Evolutionary conservation across 2,113 vertebrate genomes (phyloP).

Genomic region (Fulmarus glacialis): DNA sequence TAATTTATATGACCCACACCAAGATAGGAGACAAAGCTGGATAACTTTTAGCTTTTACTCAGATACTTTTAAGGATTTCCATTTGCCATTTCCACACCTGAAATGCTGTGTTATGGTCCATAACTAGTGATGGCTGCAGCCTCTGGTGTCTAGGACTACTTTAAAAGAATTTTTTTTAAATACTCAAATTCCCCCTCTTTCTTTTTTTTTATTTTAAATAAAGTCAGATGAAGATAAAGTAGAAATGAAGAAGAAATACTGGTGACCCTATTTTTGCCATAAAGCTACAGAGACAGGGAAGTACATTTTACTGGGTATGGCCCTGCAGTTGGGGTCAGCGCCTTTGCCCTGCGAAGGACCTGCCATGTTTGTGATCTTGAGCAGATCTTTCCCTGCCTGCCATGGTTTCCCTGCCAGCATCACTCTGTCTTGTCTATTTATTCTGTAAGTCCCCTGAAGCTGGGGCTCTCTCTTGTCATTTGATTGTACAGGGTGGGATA

Average conservation of each 20-base stretch:
- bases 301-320: neutral
- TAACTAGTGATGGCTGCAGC: neutral
- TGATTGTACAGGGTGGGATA: neutral
- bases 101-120: neutral
- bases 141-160: neutral
- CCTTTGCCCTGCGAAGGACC: neutral
- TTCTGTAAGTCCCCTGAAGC: neutral
- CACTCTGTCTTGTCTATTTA: neutral
- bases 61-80: neutral
- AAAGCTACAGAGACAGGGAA: neutral
- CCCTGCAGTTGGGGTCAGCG: neutral
- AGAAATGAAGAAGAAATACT: neutral
- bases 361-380: neutral
- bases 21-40: neutral
- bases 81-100: neutral
- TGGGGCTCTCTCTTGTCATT: neutral
- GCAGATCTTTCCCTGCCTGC: neutral
- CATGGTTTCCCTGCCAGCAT: neutral
- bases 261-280: neutral
- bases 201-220: neutral
- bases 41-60: neutral
- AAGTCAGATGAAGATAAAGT: neutral
- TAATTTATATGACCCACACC: neutral
- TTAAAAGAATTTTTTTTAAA: neutral
- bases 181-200: neutral